phyloP scores from a whole-genome alignment of 92 coral and sea anemone genomes.

The Muricea muricata region DNA sequence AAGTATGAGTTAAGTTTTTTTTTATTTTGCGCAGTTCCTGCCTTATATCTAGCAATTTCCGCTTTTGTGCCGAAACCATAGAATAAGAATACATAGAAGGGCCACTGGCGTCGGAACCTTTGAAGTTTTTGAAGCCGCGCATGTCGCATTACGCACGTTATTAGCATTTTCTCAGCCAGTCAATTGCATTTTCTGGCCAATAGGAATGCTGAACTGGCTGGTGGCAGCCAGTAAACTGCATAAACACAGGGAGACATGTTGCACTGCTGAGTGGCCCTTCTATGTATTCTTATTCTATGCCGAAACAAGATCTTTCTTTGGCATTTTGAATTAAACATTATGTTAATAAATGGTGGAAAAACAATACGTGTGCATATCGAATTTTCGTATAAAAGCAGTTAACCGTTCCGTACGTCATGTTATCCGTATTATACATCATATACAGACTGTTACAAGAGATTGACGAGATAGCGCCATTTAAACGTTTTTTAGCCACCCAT shows the following conservation, averaged over 20 bases:
- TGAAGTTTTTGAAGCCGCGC: too few species aligned
- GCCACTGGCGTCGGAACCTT: too few species aligned
- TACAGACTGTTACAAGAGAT: neutral
- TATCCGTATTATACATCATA: neutral
- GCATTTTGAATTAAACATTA: conserved; percentile 11
- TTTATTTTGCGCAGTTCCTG: conserved; percentile 3
- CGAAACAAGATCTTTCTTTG: neutral
- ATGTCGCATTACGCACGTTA: too few species aligned
- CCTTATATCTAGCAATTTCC: conserved; percentile 10
- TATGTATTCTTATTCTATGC: conserved; percentile 10
- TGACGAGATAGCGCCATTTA: neutral
- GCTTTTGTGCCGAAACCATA: conserved; percentile 8
- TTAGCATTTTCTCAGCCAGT: too few species aligned
- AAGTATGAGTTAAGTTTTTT: conserved; percentile 10
- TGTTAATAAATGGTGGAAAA: neutral
- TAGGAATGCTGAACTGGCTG: too few species aligned
- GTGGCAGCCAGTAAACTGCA: too few species aligned
- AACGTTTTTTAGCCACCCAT: too few species aligned
- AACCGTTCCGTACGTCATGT: neutral
- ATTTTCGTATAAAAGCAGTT: neutral
- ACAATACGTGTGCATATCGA: too few species aligned
- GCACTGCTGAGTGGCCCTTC: too few species aligned
- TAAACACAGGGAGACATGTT: too few species aligned
- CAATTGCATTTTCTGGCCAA: too few species aligned
- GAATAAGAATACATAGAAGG: too few species aligned